Conservation (phyloP, 2,888 invertebrate species). For the Hedychridium roseum region DNA sequence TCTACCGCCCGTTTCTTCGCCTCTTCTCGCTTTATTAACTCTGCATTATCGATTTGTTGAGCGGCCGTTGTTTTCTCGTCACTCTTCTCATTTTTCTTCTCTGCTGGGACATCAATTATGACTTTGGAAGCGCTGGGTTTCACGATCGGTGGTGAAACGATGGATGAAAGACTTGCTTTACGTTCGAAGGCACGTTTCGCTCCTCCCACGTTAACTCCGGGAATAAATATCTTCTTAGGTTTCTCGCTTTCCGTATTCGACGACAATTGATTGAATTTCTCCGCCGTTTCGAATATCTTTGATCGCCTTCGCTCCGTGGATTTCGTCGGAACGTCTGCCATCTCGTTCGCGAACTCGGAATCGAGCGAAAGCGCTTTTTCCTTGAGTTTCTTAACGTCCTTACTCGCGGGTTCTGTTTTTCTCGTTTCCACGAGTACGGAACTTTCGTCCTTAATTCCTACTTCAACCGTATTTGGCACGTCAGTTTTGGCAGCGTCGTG, state of each 20-base stretch:
- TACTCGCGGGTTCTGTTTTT: conserved; percentile 29
- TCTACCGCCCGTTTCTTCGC: conserved; percentile 57
- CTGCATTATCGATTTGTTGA: conserved; percentile 12
- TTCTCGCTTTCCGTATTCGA: conserved; percentile 65
- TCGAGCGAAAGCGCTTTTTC: conserved; percentile 50
- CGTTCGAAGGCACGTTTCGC: conserved; percentile 88
- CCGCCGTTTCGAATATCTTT: conserved; percentile 75
- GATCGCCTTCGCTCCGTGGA: conserved; percentile 72
- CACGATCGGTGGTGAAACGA: conserved; percentile 47
- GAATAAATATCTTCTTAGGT: conserved; percentile 83
- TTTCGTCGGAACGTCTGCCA: conserved; percentile 55
- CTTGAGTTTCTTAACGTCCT: conserved; percentile 39
- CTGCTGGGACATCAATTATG: conserved; percentile 50
- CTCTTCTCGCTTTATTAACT: conserved; percentile 33
- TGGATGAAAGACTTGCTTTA: conserved; percentile 72
- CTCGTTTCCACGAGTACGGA: conserved; percentile 13
- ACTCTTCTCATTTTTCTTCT: conserved; percentile 55
- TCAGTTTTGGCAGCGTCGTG: conserved; percentile 6
- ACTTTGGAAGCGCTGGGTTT: conserved; percentile 57
- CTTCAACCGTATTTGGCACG: conserved; percentile 12
- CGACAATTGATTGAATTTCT: conserved; percentile 71
- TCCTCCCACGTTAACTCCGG: conserved; percentile 83
- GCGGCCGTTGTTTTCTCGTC: conserved; percentile 41
- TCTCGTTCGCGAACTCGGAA: conserved; percentile 38
- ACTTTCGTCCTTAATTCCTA: conserved; percentile 2